These are phyloP conservation scores for Trachurus trachurus DNA, from an alignment of 2,797 vertebrate species.

Conservation along the genomic window DNA sequence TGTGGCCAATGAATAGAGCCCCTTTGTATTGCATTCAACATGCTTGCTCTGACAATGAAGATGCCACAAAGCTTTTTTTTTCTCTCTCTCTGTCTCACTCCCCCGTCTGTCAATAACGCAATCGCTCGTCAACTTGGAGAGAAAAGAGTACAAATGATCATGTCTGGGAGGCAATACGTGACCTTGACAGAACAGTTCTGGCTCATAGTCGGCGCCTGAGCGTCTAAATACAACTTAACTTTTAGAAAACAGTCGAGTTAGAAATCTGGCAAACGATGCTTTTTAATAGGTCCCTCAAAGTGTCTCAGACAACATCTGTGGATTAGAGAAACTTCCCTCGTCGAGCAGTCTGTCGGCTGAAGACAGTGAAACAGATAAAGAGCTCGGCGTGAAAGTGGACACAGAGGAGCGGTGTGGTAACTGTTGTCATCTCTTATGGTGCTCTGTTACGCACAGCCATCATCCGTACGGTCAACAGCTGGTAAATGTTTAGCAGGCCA, in stretches of 20 bases:
- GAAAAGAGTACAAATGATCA: conserved; percentile 39
- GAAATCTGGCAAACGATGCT: conserved; percentile 21
- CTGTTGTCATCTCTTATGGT: conserved; percentile 67
- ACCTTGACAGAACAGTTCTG: conserved; percentile 41
- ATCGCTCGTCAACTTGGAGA: conserved; percentile 51
- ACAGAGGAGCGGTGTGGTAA: conserved; percentile 65
- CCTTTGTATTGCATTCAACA: conserved; percentile 69
- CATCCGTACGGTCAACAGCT: conserved; percentile 80
- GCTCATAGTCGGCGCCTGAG: not conserved
- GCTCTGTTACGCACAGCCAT: conserved; percentile 62
- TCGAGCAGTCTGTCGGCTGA: conserved; percentile 48
- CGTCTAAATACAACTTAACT: conserved; percentile 35
- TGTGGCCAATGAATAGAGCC: conserved; percentile 53
- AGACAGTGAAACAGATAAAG: conserved; percentile 64
- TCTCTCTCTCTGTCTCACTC: conserved; percentile 43
- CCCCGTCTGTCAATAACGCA: conserved; percentile 49
- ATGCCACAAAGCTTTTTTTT: conserved; percentile 61
- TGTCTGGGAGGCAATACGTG: conserved; percentile 28
- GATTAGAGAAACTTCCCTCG: conserved; percentile 37
- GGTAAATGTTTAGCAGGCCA: conserved; percentile 74
- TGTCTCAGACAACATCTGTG: conserved; percentile 54
- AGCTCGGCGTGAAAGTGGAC: conserved; percentile 64
- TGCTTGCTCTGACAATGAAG: conserved; percentile 63
- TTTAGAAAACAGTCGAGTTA: conserved; percentile 28
- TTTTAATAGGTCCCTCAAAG: conserved; percentile 53